Percentiles rank a stretch among this genome's conserved stretches.
Conservation (phyloP, 2,113 vertebrate genomes). For the Cisticola juncidis region DNA sequence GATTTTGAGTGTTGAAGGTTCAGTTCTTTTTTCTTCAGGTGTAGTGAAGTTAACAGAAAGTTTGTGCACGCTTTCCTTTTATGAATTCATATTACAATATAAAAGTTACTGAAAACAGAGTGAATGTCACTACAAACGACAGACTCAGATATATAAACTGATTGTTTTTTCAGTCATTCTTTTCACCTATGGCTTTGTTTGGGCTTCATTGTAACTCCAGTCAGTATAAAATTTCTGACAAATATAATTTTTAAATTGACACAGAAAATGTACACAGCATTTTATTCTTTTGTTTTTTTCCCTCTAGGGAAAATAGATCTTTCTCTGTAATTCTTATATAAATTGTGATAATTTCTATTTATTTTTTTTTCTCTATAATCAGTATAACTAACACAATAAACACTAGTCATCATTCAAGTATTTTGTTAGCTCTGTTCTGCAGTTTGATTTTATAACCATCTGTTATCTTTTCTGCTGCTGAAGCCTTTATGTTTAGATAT, state of each 20-base stretch:
- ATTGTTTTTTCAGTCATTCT: background rate
- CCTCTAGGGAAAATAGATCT: background rate
- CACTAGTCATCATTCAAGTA: background rate
- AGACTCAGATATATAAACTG: background rate
- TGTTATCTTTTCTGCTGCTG: background rate
- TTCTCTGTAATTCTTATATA: background rate
- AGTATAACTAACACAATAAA: background rate
- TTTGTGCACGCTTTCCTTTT: background rate
- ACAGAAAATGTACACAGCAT: background rate
- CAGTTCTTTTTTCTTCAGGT: background rate
- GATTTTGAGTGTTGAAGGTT: background rate
- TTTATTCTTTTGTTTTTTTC: background rate
- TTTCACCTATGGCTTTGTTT: background rate
- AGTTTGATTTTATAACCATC: background rate
- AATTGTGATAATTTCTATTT: background rate
- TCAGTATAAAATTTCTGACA: background rate
- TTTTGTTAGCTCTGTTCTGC: background rate
- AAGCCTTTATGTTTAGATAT: background rate
- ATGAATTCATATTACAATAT: background rate
- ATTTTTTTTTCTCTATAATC: background rate
- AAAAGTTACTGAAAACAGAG: background rate
- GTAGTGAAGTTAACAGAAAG: background rate
- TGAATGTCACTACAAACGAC: background rate
- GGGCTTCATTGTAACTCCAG: background rate
- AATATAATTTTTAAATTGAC: background rate